Evolutionary conservation across 2,888 invertebrate species (phyloP), one percentile per base, ranked within the genome.

Genomic region (Unio delphinus): DNA sequence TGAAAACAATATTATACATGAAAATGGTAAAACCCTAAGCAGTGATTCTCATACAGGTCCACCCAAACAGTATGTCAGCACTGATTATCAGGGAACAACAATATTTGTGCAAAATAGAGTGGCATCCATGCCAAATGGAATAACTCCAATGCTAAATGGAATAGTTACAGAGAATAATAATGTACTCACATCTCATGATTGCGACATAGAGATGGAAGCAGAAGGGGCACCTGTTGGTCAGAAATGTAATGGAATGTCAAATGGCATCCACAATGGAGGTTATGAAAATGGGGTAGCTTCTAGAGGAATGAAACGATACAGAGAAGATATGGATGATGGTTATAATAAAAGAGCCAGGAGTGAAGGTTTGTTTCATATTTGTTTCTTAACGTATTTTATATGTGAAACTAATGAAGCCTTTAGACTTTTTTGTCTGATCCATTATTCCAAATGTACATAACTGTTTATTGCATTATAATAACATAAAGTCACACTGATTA

Each of bases 291-390:
- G 54, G 7, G 68, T 80, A 15, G 76, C 80, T 4, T 67, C 84
- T 17, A 81, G 81, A 17, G 85, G 86, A n/a, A 70, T 73, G 57
- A 86, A 86, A 70, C 73, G 86, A 66, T 70, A 78, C 15, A 70
- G 82, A 23, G 86, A 86, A 64, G 83, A 82, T n/a, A 58, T 65
- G 4, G 83, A 84, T 8, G 78, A 80, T 26, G 76, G 74, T 18
- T 70, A 74, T 23, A 76, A 68, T 68, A 84, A 84, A 64, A 58
- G 77, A 60, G 74, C 74, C 6, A 69, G 74, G 60, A 73, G 70
- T 68, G 77, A 75, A 72, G 77, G 77, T 77, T 74, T 5, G 28
- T 26, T 57, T 28, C 55, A 15, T 18, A 8, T 61, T 57, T 65
- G 30, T 67, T 34, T 55, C 11, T 56, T 18, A 23, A 7, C 23